Evolutionary conservation across 2,888 invertebrate genomes (phyloP).

Genomic region (Schizotus pectinicornis): DNA sequence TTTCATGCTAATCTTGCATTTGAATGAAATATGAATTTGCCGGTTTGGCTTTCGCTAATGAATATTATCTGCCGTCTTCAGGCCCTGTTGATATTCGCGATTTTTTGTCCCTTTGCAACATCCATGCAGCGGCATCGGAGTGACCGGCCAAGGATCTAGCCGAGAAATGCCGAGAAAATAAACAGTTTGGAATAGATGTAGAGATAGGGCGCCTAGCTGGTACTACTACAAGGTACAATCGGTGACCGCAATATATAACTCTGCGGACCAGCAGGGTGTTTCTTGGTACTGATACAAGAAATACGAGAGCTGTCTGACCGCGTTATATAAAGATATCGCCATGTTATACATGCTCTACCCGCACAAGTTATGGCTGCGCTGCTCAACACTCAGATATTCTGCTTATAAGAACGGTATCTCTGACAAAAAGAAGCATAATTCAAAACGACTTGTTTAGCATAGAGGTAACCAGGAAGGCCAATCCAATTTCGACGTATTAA

Average conservation of each 20-base stretch:
- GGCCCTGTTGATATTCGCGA: constrained; percentile 18
- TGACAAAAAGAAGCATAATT: constrained; percentile 12
- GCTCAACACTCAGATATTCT: constrained; percentile 39
- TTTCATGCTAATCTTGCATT: constrained; percentile 48
- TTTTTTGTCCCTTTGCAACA: background rate
- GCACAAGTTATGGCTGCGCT: constrained; percentile 51
- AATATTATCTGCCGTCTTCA: constrained; percentile 17
- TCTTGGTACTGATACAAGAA: constrained; percentile 59
- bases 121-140: background rate
- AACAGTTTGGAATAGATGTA: constrained; percentile 37
- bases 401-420: constrained; percentile 28
- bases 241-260: constrained; percentile 57
- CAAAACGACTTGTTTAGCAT: background rate
- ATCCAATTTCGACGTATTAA: too few relatives aligned
- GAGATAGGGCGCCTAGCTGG: constrained; percentile 53
- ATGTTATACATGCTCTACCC: constrained; percentile 53
- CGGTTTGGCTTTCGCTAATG: constrained; percentile 35
- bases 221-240: constrained; percentile 54
- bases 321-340: constrained; percentile 59
- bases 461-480: background rate
- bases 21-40: constrained; percentile 40
- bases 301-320: constrained; percentile 57
- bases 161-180: constrained; percentile 13
- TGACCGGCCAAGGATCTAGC: background rate
- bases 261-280: constrained; percentile 57